Evolutionary conservation across 1,140 invertebrate species (phyloP).

Genomic region (Tyrophagus putrescentiae): DNA sequence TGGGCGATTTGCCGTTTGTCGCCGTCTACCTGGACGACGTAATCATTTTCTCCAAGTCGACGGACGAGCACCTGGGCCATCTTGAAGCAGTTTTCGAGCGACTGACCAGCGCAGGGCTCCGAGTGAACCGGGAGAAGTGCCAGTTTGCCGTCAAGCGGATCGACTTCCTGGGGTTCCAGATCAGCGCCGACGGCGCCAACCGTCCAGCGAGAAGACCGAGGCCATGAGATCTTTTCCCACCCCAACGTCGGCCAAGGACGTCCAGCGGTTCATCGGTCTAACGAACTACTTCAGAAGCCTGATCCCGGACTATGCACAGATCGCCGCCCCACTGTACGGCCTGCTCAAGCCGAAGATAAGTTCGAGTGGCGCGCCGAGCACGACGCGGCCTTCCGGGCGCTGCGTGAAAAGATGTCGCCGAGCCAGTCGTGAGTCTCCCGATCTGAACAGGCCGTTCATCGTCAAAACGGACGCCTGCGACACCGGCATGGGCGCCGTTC

Average conservation of each 20-base stretch:
- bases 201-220: background rate
- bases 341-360: background rate
- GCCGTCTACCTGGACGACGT: slow-evolving; percentile 22
- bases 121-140: background rate
- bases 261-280: slow-evolving; percentile 13
- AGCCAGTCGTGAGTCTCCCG: slow-evolving; percentile 4
- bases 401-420: background rate
- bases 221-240: background rate
- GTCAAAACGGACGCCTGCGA: slow-evolving; percentile 3
- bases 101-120: background rate
- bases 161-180: background rate
- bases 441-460: background rate
- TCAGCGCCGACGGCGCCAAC: background rate
- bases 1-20: slow-evolving; percentile 12
- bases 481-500: slow-evolving; percentile 11
- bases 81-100: background rate
- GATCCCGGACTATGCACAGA: slow-evolving; percentile 9
- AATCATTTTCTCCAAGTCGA: background rate
- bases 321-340: background rate
- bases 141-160: background rate
- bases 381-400: slow-evolving; percentile 10
- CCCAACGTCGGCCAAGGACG: background rate
- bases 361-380: slow-evolving; percentile 8
- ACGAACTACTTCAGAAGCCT: slow-evolving; percentile 19
- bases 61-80: background rate